Base-by-base conservation (phyloP, 2,113 vertebrate genomes). In the Nothobranchius furzeri region DNA sequence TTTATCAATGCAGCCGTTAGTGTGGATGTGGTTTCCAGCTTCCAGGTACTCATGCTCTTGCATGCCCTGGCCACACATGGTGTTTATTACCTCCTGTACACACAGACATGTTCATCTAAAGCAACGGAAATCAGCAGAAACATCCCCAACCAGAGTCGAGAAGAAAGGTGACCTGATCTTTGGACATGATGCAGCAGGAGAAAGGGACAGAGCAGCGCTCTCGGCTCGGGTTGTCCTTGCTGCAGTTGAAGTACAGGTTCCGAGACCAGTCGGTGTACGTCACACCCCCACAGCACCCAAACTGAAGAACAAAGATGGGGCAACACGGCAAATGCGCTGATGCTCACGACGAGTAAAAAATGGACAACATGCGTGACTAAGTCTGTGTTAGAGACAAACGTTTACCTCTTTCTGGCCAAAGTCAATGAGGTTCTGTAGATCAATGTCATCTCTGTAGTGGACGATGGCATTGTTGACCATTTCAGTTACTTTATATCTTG, bases 341-440 rank as follows among this genome's bases (percentile, higher is more conserved):
- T 30, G 30, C 30, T 3, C 30, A 30, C 4, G 30, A 30, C 3
- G 30, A 30, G 2, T 30, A 30, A 30, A 30, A 30, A 3, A 30
- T 30, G 30, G 30, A 30, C 30, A 4, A 30, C 30, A 30, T 30
- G 30, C 30, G 2, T 30, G 30, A 12, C 13, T 15, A 30, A 30
- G 30, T 30, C 30, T 4, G 30, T 3, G 30, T 40, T 24, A 20
- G 25, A 49, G 12, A 47, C 20, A 6, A 13, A 42, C 11, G 3
- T 59, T 42, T 58, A 97, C 96, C 94, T 96, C 92, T 87, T 90
- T 93, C 88, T 98, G 96, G 50, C 95, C 95, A 62, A 92, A 97
- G 73, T 98, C 96, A 15, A 98, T 96, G 37, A 96, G 93, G 84
- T 98, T 98, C 76, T 98, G 96, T 54, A 98, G 87, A 75, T 98